Evolutionary conservation across 1,140 invertebrate species (phyloP).

Genomic region (Dinoponera quadriceps): DNA sequence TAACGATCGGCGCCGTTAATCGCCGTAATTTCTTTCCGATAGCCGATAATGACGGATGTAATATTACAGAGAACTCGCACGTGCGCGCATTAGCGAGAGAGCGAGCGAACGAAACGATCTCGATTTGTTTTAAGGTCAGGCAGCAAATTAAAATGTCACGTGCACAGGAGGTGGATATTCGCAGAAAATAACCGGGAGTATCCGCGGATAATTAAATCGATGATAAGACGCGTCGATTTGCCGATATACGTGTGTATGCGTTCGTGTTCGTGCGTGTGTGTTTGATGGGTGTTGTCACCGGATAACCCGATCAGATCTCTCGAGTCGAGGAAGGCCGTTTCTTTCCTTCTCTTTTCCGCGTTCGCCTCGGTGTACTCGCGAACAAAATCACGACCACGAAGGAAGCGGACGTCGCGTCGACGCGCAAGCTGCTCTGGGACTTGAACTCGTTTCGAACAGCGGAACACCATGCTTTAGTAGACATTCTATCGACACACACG

Average conservation of each 20-base stretch:
- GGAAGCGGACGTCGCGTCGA: slow-evolving; percentile 63
- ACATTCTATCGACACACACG: slow-evolving; percentile 79
- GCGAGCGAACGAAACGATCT: not conserved
- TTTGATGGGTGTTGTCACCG: not conserved
- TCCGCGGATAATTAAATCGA: not conserved
- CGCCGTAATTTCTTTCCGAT: not conserved
- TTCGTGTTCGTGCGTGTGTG: too few species aligned
- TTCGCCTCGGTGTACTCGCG: slow-evolving; percentile 2
- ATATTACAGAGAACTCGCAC: slow-evolving; percentile 1
- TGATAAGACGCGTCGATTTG: slow-evolving; percentile 2
- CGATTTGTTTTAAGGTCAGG: not conserved
- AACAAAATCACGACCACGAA: slow-evolving; percentile 15
- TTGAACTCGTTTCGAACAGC: slow-evolving; percentile 68
- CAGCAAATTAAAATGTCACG: slow-evolving; percentile 29
- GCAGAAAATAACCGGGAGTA: not conserved
- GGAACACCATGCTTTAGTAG: slow-evolving; percentile 84
- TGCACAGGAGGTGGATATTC: not conserved
- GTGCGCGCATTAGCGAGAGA: slow-evolving; percentile 18
- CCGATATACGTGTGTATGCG: too few species aligned
- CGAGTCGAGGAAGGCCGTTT: not conserved
- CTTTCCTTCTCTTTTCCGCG: not conserved
- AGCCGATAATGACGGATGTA: not conserved
- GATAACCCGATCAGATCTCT: slow-evolving; percentile 42
- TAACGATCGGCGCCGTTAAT: not conserved
- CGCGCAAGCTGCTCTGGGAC: slow-evolving; percentile 37